A percentile compares a stretch with the other conserved stretches of the same genome.
phyloP scores from a whole-genome alignment of 2,113 vertebrate species.

The Pelecanus crispus region DNA sequence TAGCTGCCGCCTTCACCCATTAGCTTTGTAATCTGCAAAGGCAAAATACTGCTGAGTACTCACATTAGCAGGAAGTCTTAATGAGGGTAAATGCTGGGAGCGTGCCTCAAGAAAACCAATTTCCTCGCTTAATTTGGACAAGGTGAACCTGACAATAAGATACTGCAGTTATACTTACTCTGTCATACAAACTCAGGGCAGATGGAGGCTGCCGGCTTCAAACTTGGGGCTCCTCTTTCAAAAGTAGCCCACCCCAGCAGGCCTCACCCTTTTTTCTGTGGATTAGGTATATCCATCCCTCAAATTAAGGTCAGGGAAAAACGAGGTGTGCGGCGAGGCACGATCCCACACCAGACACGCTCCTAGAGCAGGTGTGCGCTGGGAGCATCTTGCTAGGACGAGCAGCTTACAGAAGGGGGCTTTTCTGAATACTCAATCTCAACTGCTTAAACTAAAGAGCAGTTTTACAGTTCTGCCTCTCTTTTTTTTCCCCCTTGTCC shows the following conservation, averaged over 20 bases:
- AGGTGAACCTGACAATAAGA: conserved; percentile 13
- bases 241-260: neutral
- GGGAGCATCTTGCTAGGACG: neutral
- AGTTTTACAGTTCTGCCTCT: neutral
- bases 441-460: neutral
- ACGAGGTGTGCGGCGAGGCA: neutral
- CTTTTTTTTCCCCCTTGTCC: neutral
- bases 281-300: neutral
- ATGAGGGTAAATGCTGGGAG: conserved; percentile 19
- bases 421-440: neutral
- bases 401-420: neutral
- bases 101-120: neutral
- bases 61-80: conserved; percentile 17
- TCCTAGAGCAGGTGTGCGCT: neutral
- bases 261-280: neutral
- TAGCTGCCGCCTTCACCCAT: neutral
- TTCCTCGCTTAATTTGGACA: conserved; percentile 14
- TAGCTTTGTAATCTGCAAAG: neutral
- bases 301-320: neutral
- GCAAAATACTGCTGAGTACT: conserved; percentile 26
- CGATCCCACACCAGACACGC: neutral
- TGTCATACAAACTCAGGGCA: neutral
- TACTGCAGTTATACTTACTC: neutral
- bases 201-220: neutral
- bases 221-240: neutral